Conservation (phyloP, 2,888 invertebrate species). For the Metalampra italica region DNA sequence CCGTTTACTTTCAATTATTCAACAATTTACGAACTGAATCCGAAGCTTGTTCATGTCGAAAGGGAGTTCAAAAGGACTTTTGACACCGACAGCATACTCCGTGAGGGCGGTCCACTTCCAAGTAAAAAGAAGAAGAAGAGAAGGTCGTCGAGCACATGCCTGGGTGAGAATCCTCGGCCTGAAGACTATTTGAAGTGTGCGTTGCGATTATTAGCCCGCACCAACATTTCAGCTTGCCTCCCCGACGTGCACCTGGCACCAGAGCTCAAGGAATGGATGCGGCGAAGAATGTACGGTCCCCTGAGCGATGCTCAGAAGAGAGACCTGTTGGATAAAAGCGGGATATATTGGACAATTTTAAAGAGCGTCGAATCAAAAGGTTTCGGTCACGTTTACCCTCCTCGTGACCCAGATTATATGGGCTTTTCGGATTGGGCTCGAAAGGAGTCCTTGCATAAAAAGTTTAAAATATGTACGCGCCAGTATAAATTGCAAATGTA, state of each 20-base stretch:
- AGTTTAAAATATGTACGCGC: constrained; percentile 38
- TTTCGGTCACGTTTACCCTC: constrained; percentile 42
- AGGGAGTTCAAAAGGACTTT: constrained; percentile 58
- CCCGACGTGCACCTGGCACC: constrained; percentile 60
- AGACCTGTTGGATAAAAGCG: constrained; percentile 27
- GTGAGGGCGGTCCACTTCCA: not conserved
- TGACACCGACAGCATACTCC: constrained; percentile 60
- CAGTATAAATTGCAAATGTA: constrained; percentile 44
- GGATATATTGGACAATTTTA: constrained; percentile 39
- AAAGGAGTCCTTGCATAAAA: constrained; percentile 45
- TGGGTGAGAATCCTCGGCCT: constrained; percentile 45
- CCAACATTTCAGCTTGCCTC: constrained; percentile 56
- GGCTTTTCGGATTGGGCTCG: constrained; percentile 47
- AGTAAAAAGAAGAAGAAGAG: constrained; percentile 40
- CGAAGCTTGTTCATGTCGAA: constrained; percentile 40
- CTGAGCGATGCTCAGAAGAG: constrained; percentile 28
- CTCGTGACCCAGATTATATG: constrained; percentile 31
- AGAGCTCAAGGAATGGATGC: constrained; percentile 67
- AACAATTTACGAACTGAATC: constrained; percentile 55
- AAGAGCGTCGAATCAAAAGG: constrained; percentile 31
- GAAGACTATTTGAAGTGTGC: constrained; percentile 60
- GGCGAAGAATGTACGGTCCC: constrained; percentile 51
- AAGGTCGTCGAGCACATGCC: constrained; percentile 39
- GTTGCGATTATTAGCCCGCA: constrained; percentile 39
- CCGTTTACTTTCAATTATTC: constrained; percentile 50